phyloP scores from a whole-genome alignment of 2,113 vertebrate species.

The Triplophysa rosa region DNA sequence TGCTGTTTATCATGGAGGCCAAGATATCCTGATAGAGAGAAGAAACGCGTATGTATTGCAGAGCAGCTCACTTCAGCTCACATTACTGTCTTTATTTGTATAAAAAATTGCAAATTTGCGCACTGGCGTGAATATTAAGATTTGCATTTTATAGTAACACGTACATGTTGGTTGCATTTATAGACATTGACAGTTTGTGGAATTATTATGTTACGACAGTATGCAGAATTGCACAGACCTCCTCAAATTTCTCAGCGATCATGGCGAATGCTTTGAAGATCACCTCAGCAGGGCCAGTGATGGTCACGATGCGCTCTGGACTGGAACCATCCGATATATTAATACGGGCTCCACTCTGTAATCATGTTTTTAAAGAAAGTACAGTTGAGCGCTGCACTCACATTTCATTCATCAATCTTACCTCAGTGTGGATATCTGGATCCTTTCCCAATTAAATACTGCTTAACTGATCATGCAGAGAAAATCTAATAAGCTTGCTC shows the following conservation, averaged over 20 bases:
- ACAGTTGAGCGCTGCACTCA: conserved; percentile 13
- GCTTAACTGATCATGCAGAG: neutral
- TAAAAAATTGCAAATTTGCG: neutral
- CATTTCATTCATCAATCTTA: conserved; percentile 2
- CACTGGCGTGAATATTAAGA: neutral
- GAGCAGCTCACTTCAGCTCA: conserved; percentile 1
- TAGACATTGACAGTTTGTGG: neutral
- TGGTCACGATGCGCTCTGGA: conserved; percentile 91
- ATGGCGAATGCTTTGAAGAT: conserved; percentile 94
- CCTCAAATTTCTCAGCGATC: conserved; percentile 94
- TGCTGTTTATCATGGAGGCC: conserved; percentile 89
- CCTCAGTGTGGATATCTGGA: neutral
- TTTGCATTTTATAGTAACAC: neutral
- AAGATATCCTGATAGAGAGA: conserved; percentile 81
- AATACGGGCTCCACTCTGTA: conserved; percentile 89
- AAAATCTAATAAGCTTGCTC: neutral
- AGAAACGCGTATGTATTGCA: conserved; percentile 30
- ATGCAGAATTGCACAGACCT: conserved; percentile 72
- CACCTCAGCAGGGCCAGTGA: conserved; percentile 89
- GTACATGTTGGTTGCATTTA: neutral
- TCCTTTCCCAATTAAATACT: conserved; percentile 9
- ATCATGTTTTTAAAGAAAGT: conserved; percentile 47
- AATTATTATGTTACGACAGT: conserved; percentile 15
- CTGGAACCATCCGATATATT: conserved; percentile 94
- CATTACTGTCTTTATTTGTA: neutral